Evolutionary conservation across 1,140 invertebrate genomes (phyloP).

Genomic region (Diorhabda elongata): DNA sequence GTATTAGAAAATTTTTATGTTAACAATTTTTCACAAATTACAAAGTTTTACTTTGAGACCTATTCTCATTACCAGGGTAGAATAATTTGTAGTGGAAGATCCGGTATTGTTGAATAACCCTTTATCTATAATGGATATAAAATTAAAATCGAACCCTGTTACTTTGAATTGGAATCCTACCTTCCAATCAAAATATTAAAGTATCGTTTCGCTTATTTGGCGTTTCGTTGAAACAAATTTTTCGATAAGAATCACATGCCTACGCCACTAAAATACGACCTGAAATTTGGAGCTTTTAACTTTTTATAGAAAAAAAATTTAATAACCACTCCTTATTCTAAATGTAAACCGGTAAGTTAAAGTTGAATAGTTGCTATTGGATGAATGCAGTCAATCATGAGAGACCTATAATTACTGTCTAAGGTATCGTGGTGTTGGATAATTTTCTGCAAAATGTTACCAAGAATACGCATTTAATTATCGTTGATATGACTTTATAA

Average conservation of each 20-base stretch:
- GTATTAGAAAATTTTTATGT: too few species aligned
- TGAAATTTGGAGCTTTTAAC: slow-evolving; percentile 25
- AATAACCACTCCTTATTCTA: slow-evolving; percentile 29
- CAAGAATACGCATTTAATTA: slow-evolving; percentile 5
- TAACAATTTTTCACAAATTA: too few species aligned
- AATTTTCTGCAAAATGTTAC: slow-evolving; percentile 13
- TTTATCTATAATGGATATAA: too few species aligned
- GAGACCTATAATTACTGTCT: slow-evolving; percentile 14
- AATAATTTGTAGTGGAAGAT: too few species aligned
- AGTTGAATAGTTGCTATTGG: slow-evolving; percentile 13
- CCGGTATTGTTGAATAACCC: too few species aligned
- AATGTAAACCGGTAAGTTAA: slow-evolving; percentile 23
- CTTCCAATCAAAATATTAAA: background rate
- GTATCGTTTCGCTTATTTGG: background rate
- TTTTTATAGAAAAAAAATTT: slow-evolving; percentile 26
- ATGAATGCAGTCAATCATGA: slow-evolving; percentile 16
- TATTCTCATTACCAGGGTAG: too few species aligned
- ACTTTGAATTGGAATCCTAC: too few species aligned
- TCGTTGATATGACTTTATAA: slow-evolving; percentile 10
- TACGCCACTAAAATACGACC: slow-evolving; percentile 8
- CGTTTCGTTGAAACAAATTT: background rate
- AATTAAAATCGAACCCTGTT: too few species aligned
- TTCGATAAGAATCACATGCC: slow-evolving; percentile 11
- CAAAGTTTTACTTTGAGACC: too few species aligned
- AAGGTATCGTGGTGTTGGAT: slow-evolving; percentile 16